These are phyloP conservation scores for Thunnus thynnus DNA, from an alignment of 2,113 vertebrate species.

Conservation along the genomic window DNA sequence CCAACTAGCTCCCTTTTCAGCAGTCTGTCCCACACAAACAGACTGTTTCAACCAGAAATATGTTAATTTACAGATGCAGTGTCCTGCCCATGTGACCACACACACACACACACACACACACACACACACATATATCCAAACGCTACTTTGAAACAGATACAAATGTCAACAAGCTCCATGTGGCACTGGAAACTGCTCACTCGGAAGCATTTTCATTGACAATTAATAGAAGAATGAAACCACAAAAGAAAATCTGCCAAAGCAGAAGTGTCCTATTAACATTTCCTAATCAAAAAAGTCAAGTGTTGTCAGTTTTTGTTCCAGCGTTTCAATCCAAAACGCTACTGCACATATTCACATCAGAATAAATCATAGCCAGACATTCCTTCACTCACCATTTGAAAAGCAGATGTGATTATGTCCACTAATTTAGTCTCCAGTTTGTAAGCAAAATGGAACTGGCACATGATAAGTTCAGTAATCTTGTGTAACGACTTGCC, in stretches of 20 bases:
- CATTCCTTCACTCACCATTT: constrained; percentile 6
- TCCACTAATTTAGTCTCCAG: constrained; percentile 3
- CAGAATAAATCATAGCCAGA: not conserved
- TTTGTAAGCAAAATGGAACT: constrained; percentile 25
- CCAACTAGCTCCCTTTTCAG: not conserved
- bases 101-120: not conserved
- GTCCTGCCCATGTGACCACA: constrained; percentile 16
- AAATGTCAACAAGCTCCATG: constrained; percentile 41
- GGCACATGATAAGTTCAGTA: not conserved
- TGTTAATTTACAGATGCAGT: constrained; percentile 13
- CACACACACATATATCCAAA: not conserved
- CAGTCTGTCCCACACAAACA: constrained; percentile 7
- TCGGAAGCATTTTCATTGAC: constrained; percentile 31
- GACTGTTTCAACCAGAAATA: constrained; percentile 10
- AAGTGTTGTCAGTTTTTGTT: constrained; percentile 20
- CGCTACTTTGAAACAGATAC: constrained; percentile 15
- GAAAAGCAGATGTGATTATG: constrained; percentile 34
- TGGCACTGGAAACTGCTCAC: constrained; percentile 24
- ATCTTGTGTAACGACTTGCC: constrained; percentile 31
- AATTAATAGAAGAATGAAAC: constrained; percentile 31
- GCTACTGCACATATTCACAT: not conserved
- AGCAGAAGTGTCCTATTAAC: constrained; percentile 19
- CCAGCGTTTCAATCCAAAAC: not conserved
- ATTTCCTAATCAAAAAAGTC: not conserved
- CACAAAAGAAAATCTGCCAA: not conserved